phyloP scores from a whole-genome alignment of 2,113 vertebrate species.

The Phocoena phocoena region DNA sequence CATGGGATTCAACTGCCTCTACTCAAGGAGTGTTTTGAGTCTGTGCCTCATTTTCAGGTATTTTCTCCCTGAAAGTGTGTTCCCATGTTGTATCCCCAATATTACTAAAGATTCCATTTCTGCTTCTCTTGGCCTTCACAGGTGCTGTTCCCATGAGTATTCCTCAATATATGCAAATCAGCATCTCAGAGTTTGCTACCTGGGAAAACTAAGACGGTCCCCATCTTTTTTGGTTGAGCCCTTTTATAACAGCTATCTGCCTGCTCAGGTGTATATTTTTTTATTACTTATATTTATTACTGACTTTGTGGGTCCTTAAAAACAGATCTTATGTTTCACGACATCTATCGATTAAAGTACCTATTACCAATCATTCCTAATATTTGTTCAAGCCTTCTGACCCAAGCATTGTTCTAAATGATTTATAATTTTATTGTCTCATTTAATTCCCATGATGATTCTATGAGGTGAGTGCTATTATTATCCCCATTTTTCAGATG shows the following conservation, averaged over 20 bases:
- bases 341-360: background rate
- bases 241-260: background rate
- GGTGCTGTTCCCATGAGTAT: fast-evolving
- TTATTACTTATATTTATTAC: background rate
- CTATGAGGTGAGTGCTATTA: background rate
- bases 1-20: background rate
- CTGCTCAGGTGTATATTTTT: background rate
- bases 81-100: background rate
- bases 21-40: background rate
- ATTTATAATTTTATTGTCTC: background rate
- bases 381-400: background rate
- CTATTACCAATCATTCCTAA: background rate
- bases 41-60: background rate
- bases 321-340: background rate
- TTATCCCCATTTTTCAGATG: background rate
- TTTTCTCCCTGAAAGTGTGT: background rate
- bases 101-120: background rate
- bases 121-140: background rate
- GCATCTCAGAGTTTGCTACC: background rate
- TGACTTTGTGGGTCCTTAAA: background rate
- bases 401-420: background rate
- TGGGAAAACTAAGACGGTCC: background rate
- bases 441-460: background rate
- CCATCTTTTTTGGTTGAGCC: background rate
- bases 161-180: background rate